Conservation (phyloP, 2,797 vertebrate genomes). For the Diplodus puntazzo region DNA sequence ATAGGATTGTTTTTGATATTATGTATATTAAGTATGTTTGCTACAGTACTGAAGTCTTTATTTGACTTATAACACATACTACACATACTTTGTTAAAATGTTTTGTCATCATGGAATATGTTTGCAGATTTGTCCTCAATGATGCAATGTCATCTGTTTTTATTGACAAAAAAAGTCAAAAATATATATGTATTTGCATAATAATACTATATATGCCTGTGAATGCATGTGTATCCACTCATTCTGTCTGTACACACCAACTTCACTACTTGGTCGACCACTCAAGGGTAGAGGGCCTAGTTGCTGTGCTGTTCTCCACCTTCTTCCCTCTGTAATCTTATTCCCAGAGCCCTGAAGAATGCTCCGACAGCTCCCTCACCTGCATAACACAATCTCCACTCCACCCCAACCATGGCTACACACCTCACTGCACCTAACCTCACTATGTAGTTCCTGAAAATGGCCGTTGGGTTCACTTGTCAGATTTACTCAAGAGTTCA, state of each 20-base stretch:
- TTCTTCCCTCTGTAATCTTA: constrained; percentile 16
- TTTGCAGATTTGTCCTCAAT: not conserved
- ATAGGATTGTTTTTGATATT: not conserved
- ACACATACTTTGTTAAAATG: not conserved
- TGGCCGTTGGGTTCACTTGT: constrained; percentile 32
- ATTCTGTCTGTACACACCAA: not conserved
- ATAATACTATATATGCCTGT: not conserved
- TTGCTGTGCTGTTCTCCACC: constrained; percentile 21
- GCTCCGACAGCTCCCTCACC: not conserved
- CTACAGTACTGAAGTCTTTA: not conserved
- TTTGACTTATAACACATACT: not conserved
- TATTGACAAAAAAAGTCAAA: not conserved
- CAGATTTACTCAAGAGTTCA: constrained; percentile 39
- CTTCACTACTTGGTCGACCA: not conserved
- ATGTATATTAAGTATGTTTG: not conserved
- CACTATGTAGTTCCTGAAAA: constrained; percentile 24
- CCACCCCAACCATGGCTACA: not conserved
- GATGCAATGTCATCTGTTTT: too few species aligned
- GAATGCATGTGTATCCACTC: not conserved
- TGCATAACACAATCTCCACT: not conserved
- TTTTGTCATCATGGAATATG: not conserved
- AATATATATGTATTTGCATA: not conserved
- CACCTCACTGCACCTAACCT: constrained; percentile 27
- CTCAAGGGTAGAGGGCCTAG: constrained; percentile 9
- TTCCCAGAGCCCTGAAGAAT: not conserved